These are phyloP conservation scores for Rhaphigaster nebulosa DNA, from an alignment of 2,888 invertebrate genomes.

Conservation along the genomic window DNA sequence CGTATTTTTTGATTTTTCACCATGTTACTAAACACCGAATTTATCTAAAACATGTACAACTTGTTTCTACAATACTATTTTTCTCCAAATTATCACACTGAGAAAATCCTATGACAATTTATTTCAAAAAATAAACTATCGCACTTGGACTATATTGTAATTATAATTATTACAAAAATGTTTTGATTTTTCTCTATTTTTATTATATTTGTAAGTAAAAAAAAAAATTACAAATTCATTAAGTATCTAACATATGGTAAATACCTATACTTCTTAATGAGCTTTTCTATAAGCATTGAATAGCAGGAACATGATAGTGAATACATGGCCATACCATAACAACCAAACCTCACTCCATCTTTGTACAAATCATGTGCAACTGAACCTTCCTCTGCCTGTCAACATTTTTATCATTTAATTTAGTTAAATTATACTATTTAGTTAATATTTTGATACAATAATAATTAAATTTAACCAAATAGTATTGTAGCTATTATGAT, in stretches of 20 bases:
- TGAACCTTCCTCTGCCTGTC: constrained; percentile 79
- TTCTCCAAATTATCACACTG: no score
- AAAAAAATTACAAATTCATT: background rate
- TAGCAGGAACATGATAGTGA: constrained; percentile 93
- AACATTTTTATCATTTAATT: background rate
- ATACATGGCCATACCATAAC: constrained; percentile 92
- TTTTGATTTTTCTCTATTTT: no score
- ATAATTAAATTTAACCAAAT: constrained; percentile 56
- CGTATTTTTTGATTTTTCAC: no score
- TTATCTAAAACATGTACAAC: no score
- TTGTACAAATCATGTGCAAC: constrained; percentile 80
- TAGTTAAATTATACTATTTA: no score
- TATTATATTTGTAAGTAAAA: no score
- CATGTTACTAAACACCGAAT: no score
- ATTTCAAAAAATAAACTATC: no score
- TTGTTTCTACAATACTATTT: no score
- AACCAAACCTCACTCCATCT: constrained; percentile 93
- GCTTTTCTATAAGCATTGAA: constrained; percentile 87
- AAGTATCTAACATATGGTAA: constrained; percentile 27
- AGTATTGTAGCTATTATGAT: constrained; percentile 60
- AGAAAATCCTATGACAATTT: no score
- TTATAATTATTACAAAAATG: no score
- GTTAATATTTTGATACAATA: background rate
- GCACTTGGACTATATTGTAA: no score
- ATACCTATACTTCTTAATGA: constrained; percentile 79